phyloP scores from a whole-genome alignment of 2,113 vertebrate genomes.

The Oncorhynchus masou region DNA sequence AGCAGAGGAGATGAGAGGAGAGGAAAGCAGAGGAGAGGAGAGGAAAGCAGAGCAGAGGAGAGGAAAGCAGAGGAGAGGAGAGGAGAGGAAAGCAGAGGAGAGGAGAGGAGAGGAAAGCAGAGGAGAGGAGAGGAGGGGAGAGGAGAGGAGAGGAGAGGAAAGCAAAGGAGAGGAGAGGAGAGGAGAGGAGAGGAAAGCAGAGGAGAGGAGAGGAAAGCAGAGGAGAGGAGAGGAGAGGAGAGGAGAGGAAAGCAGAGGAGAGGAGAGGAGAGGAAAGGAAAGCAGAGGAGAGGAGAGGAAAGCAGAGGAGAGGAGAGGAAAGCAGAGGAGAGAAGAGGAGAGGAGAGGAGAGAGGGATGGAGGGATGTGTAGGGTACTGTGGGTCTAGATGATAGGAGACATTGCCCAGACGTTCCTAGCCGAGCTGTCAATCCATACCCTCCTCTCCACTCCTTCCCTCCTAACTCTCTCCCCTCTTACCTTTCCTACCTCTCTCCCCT shows the following conservation, averaged over 20 bases:
- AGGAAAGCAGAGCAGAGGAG: constrained; percentile 46
- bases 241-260: constrained; percentile 40
- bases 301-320: constrained; percentile 33
- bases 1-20: constrained; percentile 44
- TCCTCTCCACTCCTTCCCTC: not conserved
- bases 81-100: constrained; percentile 40
- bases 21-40: not conserved
- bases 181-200: constrained; percentile 39
- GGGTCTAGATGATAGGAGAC: constrained; percentile 69
- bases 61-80: constrained; percentile 51
- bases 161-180: constrained; percentile 31
- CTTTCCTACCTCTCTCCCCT: not conserved
- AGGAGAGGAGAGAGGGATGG: constrained; percentile 37
- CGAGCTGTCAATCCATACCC: constrained; percentile 54
- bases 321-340: constrained; percentile 46
- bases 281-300: constrained; percentile 45
- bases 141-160: constrained; percentile 40
- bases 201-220: constrained; percentile 37
- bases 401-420: constrained; percentile 68
- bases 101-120: constrained; percentile 49
- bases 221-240: constrained; percentile 46
- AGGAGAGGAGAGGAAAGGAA: constrained; percentile 55
- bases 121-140: constrained; percentile 17
- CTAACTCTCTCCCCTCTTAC: not conserved
- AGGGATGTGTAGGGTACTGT: constrained; percentile 56